Evolutionary conservation across 2,888 invertebrate species (phyloP).

Genomic region (Maniola hyperantus): DNA sequence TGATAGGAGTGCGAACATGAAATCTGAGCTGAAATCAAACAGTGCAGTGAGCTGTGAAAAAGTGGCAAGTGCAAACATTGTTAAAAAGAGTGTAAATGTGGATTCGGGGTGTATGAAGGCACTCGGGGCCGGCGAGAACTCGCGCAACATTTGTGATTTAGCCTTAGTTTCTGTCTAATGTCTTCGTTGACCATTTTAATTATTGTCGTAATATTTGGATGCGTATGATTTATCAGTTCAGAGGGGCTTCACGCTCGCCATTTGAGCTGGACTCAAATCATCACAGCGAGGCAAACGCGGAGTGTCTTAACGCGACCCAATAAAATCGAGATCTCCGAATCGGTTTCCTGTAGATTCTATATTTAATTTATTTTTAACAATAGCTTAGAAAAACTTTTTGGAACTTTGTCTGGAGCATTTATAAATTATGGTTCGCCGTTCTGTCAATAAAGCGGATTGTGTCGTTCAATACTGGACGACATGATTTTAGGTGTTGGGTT

Average conservation of each 20-base stretch:
- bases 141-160: constrained; percentile 80
- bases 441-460: constrained; percentile 44
- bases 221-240: constrained; percentile 61
- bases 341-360: constrained; percentile 82
- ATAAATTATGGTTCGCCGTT: constrained; percentile 62
- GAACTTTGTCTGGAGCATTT: constrained; percentile 71
- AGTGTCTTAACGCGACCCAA: constrained; percentile 72
- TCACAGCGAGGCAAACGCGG: constrained; percentile 75
- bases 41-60: constrained; percentile 72
- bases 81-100: constrained; percentile 67
- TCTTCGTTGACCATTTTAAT: constrained; percentile 57
- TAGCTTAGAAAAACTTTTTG: constrained; percentile 75
- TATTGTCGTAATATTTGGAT: constrained; percentile 49
- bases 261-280: constrained; percentile 81
- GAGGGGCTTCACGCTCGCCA: constrained; percentile 70
- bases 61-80: constrained; percentile 64
- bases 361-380: constrained; percentile 80
- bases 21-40: constrained; percentile 68
- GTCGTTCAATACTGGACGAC: constrained; percentile 26
- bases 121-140: constrained; percentile 58
- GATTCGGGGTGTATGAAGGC: constrained; percentile 65
- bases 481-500: constrained; percentile 33
- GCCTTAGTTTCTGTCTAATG: constrained; percentile 79
- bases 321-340: constrained; percentile 79
- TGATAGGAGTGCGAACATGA: constrained; percentile 64